A percentile compares a stretch with the other conserved stretches of the same genome.
phyloP scores from a whole-genome alignment of 2,797 vertebrate genomes.

The Macrochelys suwanniensis region DNA sequence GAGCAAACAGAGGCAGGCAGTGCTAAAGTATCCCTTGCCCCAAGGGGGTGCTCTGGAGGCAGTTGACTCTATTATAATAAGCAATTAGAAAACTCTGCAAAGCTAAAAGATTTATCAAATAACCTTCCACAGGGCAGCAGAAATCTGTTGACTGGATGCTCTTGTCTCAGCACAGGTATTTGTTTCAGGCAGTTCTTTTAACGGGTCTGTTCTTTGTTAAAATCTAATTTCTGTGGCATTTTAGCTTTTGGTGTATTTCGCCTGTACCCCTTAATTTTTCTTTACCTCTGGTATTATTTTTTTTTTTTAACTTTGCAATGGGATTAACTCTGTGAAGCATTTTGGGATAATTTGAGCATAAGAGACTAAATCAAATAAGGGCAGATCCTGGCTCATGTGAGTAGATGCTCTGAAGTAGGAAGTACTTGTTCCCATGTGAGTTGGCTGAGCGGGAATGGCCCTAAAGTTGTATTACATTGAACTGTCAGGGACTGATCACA shows the following conservation, averaged over 20 bases:
- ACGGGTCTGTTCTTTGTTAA: background rate
- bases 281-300: background rate
- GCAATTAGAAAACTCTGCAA: background rate
- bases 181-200: background rate
- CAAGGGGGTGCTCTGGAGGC: background rate
- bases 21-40: background rate
- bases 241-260: background rate
- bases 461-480: background rate
- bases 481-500: background rate
- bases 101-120: slow-evolving; percentile 30
- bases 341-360: slow-evolving; percentile 11
- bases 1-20: background rate
- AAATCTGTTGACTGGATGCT: slow-evolving; percentile 5
- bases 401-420: background rate
- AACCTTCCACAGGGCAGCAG: background rate
- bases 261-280: background rate
- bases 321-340: background rate
- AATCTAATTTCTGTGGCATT: background rate
- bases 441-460: background rate
- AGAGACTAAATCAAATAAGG: background rate
- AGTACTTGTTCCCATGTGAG: background rate
- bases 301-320: background rate
- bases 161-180: background rate
- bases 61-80: background rate
- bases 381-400: background rate